Base-by-base conservation (phyloP, 2,113 vertebrate genomes). In the Engraulis encrasicolus region DNA sequence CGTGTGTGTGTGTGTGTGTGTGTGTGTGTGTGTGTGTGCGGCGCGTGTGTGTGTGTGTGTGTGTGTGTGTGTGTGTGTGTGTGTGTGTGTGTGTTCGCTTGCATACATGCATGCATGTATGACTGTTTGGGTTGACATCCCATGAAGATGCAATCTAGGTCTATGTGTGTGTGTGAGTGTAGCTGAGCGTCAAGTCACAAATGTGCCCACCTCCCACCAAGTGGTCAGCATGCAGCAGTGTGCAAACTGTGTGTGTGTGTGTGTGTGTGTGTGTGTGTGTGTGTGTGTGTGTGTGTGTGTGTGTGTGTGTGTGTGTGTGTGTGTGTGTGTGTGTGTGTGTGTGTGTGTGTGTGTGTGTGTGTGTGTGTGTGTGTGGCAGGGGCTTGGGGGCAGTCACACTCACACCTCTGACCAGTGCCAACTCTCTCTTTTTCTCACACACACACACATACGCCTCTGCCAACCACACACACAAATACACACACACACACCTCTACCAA, bases 1-100 rank as follows among this genome's bases (percentile, higher is more conserved):
- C 45, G 58, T 81, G 85, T 80, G 85, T 40, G 81, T 81, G 82
- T 85, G 61, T 86, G 83, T 85, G 81, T 83, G 71, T 78, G 80
- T 82, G 74, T 82, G 40, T 50, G 40, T 81, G 48, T 83, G 50
- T 52, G 15, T 52, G 50, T 52, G 50, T 19, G 50, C 50, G 12
- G 2, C 12, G 14, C 2, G 14, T 7, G 54, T 23, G 58, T 27
- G n/a, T 61, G 58, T 27, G 58, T 23, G 58, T 27, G 58, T 0
- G 58, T 11, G 20, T 54, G 6, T 5, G 14, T 5, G n/a, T 6
- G 18, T 0, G 6, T 54, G 50, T 54, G 50, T 4, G 0, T 54
- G 50, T 54, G 12, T 15, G 20, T 54, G 50, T 19, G 4, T 54
- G 50, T 19, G 50, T n/a, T n/a, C n/a, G n/a, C n/a, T n/a, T n/a